Base-by-base conservation (phyloP, 2,797 vertebrate species). In the Staurois parvus region DNA sequence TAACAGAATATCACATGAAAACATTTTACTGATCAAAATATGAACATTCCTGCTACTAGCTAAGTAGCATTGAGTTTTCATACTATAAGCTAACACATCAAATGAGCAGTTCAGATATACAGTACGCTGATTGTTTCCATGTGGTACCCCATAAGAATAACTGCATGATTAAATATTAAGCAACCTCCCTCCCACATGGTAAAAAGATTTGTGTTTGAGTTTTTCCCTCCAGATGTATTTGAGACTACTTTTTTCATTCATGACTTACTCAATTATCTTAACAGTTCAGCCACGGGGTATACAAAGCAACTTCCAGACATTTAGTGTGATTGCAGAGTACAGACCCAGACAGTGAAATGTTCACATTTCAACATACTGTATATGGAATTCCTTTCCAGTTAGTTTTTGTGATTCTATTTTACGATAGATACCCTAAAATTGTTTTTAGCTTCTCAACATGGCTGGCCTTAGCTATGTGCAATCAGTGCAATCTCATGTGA, bases 111-210 rank as follows among this genome's bases (percentile, higher is more conserved):
- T 83, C 8, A 6, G 13, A 69, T 68, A 66, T 74, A 69, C n/a
- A n/a, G n/a, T 34, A 30, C 21, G 24, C 52, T 69, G 81, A 76
- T 76, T 21, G 64, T 56, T 83, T 83, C 81, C 40, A 52, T 76
- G 73, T 69, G 73, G 62, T 26, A 52, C 70, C 56, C 73, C 32
- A 42, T 74, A 45, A 69, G 68, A 83, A 83, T 83, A 83, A 76
- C 75, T 76, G 81, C 81, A 69, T 83, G 73, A 83, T 83, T 83
- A 83, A 83, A 83, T 48, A 83, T 83, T 83, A 69, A 83, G 72
- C 64, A 83, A 72, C 40, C 40, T 48, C 6, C 21, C 72, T 17
- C 72, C 48, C 64, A 76, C 40, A 76, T 83, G 62, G 68, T 68
- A 29, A 76, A 75, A 26, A 15, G 28, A 76, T 67, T 37, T 48